phyloP scores from a whole-genome alignment of 2,888 invertebrate species.

The Mythimna impura region DNA sequence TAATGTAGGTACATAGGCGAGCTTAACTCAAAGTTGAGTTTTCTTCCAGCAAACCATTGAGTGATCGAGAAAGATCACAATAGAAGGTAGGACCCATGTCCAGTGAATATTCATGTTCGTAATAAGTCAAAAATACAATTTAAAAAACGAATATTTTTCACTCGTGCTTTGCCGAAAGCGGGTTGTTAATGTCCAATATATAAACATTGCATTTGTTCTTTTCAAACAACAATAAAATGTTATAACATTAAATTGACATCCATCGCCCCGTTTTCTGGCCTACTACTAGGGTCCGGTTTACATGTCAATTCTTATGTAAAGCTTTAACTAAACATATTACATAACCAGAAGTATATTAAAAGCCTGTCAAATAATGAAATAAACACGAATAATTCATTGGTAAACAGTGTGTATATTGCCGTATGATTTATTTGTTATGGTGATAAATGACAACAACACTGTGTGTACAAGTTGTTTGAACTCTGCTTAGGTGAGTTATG shows the following conservation, averaged over 20 bases:
- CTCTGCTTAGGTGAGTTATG: conserved; percentile 18
- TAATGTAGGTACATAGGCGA: no score
- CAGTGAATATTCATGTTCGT: no score
- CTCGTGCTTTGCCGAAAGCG: no score
- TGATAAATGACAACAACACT: conserved; percentile 40
- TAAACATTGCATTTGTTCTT: not conserved
- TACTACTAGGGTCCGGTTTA: conserved; percentile 23
- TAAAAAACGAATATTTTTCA: no score
- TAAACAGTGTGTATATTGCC: conserved; percentile 17
- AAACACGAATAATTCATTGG: conserved; percentile 53
- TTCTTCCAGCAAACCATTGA: no score
- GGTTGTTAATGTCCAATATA: not conserved
- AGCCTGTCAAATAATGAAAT: conserved; percentile 50
- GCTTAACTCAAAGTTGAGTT: no score
- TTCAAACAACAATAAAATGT: conserved; percentile 9
- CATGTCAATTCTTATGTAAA: conserved; percentile 39
- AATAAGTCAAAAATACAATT: no score
- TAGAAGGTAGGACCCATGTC: no score
- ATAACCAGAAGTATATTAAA: conserved; percentile 38
- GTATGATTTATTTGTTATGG: conserved; percentile 48
- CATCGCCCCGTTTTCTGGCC: not conserved
- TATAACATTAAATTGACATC: conserved; percentile 9
- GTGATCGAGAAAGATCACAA: no score
- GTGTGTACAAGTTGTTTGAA: conserved; percentile 15
- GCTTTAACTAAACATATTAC: conserved; percentile 34